Evolutionary conservation across 2,113 vertebrate genomes (phyloP).

Genomic region (Psilopogon haemacephalus): DNA sequence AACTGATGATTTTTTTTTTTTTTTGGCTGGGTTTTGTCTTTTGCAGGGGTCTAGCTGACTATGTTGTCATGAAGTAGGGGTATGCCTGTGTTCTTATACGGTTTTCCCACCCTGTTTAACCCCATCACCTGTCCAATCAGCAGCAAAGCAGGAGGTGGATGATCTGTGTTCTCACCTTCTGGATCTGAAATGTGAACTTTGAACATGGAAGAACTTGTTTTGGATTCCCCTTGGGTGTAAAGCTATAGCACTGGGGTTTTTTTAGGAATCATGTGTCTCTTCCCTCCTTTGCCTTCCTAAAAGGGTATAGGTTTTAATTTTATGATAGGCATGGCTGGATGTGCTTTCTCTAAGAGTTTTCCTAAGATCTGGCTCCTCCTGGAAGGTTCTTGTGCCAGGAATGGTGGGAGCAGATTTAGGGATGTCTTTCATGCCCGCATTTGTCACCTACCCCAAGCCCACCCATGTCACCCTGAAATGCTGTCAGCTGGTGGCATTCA

Average conservation of each 20-base stretch:
- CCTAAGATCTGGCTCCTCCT: neutral
- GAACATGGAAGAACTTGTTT: neutral
- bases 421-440: neutral
- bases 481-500: constrained; percentile 25
- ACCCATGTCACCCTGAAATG: neutral
- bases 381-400: neutral
- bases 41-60: neutral
- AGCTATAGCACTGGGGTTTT: neutral
- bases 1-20: fast-evolving
- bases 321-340: neutral
- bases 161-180: neutral
- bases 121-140: fast-evolving
- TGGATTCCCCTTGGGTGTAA: neutral
- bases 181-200: neutral
- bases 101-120: neutral
- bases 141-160: neutral
- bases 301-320: neutral
- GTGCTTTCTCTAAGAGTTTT: neutral
- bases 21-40: too few species aligned
- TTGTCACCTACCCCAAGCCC: neutral
- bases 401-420: neutral
- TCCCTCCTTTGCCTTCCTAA: neutral
- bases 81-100: neutral
- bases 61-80: neutral
- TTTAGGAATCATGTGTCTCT: neutral